Percentiles rank a stretch among this genome's conserved stretches.
Conservation (phyloP, 2,113 vertebrate species). For the Puffinus mauretanicus region DNA sequence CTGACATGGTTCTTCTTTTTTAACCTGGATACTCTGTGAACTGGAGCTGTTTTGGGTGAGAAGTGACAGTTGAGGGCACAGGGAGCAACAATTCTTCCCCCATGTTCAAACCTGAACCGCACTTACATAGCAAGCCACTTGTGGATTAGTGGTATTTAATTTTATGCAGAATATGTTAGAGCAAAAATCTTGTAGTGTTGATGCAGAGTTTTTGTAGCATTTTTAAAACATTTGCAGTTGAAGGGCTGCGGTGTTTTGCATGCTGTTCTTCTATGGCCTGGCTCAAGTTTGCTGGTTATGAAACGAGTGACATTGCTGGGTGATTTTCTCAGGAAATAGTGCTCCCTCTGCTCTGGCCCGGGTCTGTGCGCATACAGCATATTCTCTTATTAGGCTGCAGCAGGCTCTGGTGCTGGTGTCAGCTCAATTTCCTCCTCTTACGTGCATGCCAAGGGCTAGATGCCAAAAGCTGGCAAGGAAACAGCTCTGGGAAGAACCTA, state of each 20-base stretch:
- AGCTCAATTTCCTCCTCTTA: constrained; percentile 20
- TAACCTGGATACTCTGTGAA: not conserved
- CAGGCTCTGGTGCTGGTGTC: not conserved
- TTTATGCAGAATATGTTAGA: not conserved
- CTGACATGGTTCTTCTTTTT: not conserved
- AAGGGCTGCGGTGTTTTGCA: not conserved
- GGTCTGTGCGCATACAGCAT: not conserved
- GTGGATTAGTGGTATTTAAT: not conserved
- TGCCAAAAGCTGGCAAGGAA: not conserved
- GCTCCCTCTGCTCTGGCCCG: not conserved
- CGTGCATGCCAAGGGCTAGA: not conserved
- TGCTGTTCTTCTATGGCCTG: not conserved
- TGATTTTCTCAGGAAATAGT: not conserved
- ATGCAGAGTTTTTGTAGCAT: not conserved
- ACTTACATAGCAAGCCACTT: no score
- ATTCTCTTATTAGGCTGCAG: not conserved
- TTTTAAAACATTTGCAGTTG: not conserved
- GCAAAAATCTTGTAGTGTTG: not conserved
- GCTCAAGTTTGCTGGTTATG: not conserved
- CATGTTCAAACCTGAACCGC: not conserved
- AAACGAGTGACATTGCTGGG: not conserved
- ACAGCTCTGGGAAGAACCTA: not conserved
- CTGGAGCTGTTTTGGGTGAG: not conserved
- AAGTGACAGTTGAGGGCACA: not conserved
- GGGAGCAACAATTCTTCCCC: not conserved